Evolutionary conservation across 2,797 vertebrate species (phyloP), one percentile per base, ranked within the genome.

Genomic region (Xenentodon cancila): DNA sequence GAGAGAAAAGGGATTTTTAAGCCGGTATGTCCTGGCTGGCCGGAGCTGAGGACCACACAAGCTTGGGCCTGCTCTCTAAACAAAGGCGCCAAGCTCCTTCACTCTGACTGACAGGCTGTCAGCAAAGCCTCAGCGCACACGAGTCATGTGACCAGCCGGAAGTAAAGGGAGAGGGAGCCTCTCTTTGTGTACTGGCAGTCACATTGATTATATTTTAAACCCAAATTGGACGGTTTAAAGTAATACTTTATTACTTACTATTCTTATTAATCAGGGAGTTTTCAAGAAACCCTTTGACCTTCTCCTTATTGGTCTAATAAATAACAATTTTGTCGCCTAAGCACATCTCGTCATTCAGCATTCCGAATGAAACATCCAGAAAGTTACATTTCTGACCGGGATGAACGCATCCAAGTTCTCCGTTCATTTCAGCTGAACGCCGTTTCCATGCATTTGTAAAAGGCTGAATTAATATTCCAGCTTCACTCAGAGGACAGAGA

Each of bases 11-110:
- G 68, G 70, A 79, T 85, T 69, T 83, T 71, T 80, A 76, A 82
- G 84, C 56, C 61, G 25, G 64, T 77, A 71, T 81, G 71, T 82
- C 76, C 84, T 84, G 71, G 81, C 80, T 81, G 78, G 79, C 77
- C 79, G 32, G 49, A 80, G 81, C 71, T 57, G 59, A 74, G 84
- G 93, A 94, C 93, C 93, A 94, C 93, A 94, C 93, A 94, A 82
- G 90, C 84, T 85, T 76, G 70, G 86, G 79, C 84, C 81, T 81
- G 86, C 84, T 85, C 78, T 90, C 77, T 79, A 87, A 89, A 92
- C 89, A 93, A 93, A 93, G 81, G 88, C 82, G 63, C 84, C 82
- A 75, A 89, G 75, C 84, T 81, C 68, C 82, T 75, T 88, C 77
- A 67, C 71, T 85, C 61, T 93, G 92, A 94, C 77, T 91, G 93